A percentile compares a stretch with the other conserved stretches of the same genome.
Conservation (phyloP, 2,888 invertebrate species). For the Hyles lineata region DNA sequence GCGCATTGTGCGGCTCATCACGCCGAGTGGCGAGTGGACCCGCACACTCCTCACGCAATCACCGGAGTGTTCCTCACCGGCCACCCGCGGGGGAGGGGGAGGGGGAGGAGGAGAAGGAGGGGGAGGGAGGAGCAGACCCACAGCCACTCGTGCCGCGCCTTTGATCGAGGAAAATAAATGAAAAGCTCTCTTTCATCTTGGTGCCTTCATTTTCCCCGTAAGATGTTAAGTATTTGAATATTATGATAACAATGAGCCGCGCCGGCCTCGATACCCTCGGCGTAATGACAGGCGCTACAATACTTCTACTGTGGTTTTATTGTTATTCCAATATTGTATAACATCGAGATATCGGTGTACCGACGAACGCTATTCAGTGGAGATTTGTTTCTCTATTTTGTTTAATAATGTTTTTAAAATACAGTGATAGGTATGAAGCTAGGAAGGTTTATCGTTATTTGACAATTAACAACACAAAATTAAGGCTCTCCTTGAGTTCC, state of each 20-base stretch:
- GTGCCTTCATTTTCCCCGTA: slow-evolving; percentile 19
- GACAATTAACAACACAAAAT: no score
- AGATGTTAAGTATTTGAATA: slow-evolving; percentile 16
- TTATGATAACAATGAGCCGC: slow-evolving; percentile 18
- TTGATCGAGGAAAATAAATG: slow-evolving; percentile 25
- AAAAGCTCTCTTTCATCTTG: slow-evolving; percentile 25
- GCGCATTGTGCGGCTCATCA: slow-evolving; percentile 35
- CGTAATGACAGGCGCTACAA: not conserved
- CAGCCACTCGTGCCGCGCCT: slow-evolving; percentile 2
- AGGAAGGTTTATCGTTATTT: no score
- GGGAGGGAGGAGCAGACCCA: not conserved
- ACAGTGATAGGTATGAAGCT: no score
- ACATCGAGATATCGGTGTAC: no score
- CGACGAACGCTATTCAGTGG: not conserved
- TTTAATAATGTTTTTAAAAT: no score
- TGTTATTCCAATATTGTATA: not conserved
- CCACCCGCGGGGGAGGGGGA: not conserved
- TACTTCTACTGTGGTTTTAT: not conserved
- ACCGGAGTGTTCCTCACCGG: not conserved
- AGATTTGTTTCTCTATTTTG: not conserved
- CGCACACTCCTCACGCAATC: slow-evolving; percentile 3
- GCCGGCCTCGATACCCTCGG: not conserved
- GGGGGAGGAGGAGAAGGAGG: not conserved
- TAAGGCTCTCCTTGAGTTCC: no score
- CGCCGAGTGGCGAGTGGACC: slow-evolving; percentile 35